A percentile compares a stretch with the other conserved stretches of the same genome.
Conservation (phyloP, 1,140 invertebrate genomes). For the Aleiodes sp. region DNA sequence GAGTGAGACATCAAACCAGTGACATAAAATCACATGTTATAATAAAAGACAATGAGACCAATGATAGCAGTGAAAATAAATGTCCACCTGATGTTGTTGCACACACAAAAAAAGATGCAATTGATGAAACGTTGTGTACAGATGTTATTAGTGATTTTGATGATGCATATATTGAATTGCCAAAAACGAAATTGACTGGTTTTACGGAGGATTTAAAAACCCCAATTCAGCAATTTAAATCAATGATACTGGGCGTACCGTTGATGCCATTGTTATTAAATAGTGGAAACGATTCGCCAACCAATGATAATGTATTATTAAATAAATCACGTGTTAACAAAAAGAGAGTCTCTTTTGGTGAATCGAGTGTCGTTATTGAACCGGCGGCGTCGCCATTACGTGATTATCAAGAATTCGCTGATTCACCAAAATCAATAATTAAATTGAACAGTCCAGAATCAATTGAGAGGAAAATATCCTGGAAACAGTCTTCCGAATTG, state of each 20-base stretch:
- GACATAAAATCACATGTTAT: neutral
- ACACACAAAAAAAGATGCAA: conserved; percentile 46
- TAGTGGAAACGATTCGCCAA: neutral
- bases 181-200: conserved; percentile 35
- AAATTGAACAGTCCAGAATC: conserved; percentile 19
- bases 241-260: conserved; percentile 38
- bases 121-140: neutral
- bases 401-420: neutral
- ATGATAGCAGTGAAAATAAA: conserved; percentile 30
- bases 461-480: neutral
- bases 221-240: conserved; percentile 41
- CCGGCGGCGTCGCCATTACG: neutral
- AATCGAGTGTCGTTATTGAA: neutral
- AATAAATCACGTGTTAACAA: conserved; percentile 38
- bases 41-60: neutral
- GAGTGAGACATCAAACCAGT: neutral
- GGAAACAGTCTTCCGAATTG: neutral
- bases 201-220: neutral
- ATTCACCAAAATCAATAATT: conserved; percentile 23
- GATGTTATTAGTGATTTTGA: conserved; percentile 39
- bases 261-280: neutral
- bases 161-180: conserved; percentile 40
- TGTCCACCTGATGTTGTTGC: conserved; percentile 53
- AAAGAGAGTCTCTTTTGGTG: conserved; percentile 14
- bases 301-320: neutral